A percentile compares a stretch with the other conserved stretches of the same genome.
phyloP scores from a whole-genome alignment of 2,888 invertebrate genomes.

The Acleris literana region DNA sequence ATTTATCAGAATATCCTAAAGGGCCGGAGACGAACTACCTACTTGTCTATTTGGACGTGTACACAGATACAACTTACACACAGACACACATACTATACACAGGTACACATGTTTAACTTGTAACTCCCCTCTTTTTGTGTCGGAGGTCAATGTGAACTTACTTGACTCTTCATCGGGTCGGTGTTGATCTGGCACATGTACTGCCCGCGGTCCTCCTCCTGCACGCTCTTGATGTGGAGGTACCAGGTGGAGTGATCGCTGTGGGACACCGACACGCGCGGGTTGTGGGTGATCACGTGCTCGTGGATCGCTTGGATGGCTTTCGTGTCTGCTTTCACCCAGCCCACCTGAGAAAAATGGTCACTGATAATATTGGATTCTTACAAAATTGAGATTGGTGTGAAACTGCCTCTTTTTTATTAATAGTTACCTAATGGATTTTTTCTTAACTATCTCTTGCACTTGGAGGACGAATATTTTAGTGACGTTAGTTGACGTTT shows the following conservation, averaged over 20 bases:
- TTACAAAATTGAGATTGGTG: background rate
- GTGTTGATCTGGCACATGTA: slow-evolving; percentile 96
- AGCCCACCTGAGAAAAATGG: slow-evolving; percentile 86
- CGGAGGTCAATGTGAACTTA: slow-evolving; percentile 53
- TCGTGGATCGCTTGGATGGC: slow-evolving; percentile 94
- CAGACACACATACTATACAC: too few relatives aligned
- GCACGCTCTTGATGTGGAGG: slow-evolving; percentile 90
- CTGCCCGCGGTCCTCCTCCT: slow-evolving; percentile 91
- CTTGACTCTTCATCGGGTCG: slow-evolving; percentile 94
- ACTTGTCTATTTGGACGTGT: too few relatives aligned
- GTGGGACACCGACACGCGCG: slow-evolving; percentile 89
- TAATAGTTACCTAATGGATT: too few relatives aligned
- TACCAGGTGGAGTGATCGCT: slow-evolving; percentile 92
- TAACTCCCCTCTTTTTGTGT: too few relatives aligned
- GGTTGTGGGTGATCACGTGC: slow-evolving; percentile 94
- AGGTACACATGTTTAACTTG: too few relatives aligned
- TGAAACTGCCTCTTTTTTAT: too few relatives aligned
- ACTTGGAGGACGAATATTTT: too few relatives aligned
- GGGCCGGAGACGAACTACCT: too few relatives aligned
- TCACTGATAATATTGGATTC: background rate
- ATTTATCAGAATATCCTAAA: too few relatives aligned
- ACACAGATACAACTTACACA: too few relatives aligned
- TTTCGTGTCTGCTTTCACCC: slow-evolving; percentile 93
- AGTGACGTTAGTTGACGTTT: too few relatives aligned
- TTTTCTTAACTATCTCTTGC: too few relatives aligned